These are phyloP conservation scores for Pseudoips prasinana DNA, from an alignment of 2,888 invertebrate species.

Conservation along the genomic window DNA sequence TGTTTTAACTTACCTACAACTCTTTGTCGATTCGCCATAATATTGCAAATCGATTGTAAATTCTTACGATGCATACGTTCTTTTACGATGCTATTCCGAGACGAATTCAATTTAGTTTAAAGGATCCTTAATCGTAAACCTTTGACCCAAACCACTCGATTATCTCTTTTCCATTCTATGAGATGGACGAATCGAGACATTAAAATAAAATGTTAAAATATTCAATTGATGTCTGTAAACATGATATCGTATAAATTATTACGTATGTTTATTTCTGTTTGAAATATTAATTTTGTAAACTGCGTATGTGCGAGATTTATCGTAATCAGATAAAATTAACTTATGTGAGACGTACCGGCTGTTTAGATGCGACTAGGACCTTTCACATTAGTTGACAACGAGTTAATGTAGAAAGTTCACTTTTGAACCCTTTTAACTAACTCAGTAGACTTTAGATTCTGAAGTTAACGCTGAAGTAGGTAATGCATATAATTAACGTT, in stretches of 20 bases:
- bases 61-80: conserved; percentile 47
- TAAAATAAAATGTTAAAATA: conserved; percentile 35
- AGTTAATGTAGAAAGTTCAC: no score
- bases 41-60: conserved; percentile 56
- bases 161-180: conserved; percentile 40
- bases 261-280: conserved; percentile 2
- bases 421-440: no score
- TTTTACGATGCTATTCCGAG: conserved; percentile 70
- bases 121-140: conserved; percentile 64
- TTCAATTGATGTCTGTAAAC: conserved; percentile 28
- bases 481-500: no score
- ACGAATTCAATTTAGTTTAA: conserved; percentile 75
- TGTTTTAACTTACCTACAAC: conserved; percentile 30
- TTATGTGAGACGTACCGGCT: background rate
- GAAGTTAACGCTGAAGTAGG: no score
- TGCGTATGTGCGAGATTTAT: background rate
- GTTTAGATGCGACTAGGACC: background rate
- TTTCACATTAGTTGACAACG: no score
- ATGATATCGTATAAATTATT: conserved; percentile 15
- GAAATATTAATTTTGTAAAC: background rate
- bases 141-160: conserved; percentile 62
- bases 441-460: no score
- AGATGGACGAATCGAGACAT: conserved; percentile 41
- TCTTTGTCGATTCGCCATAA: conserved; percentile 38
- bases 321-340: background rate